Evolutionary conservation across 64 coral and sea anemone genomes (phyloP).

Genomic region (Platygyra sinensis): DNA sequence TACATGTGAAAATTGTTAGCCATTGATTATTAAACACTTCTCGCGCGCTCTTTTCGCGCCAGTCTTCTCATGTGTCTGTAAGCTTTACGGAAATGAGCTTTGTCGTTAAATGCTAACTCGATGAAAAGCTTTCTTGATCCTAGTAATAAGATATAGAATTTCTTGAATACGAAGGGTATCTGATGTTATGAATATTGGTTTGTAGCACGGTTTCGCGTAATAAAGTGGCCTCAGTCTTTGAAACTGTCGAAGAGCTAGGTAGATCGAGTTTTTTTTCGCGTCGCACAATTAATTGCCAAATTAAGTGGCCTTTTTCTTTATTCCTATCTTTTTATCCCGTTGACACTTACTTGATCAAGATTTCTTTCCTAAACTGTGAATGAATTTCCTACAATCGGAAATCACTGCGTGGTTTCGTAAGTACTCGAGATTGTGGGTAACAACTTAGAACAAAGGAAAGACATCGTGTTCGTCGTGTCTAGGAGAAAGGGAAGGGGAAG

Average conservation of each 20-base stretch:
- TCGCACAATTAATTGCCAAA: background rate
- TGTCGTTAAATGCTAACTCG: too few relatives aligned
- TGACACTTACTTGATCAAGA: background rate
- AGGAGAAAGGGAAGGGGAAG: background rate
- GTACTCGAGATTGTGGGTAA: slow-evolving; percentile 5
- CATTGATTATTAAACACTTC: background rate
- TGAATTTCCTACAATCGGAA: background rate
- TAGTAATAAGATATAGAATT: too few relatives aligned
- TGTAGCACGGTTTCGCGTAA: background rate
- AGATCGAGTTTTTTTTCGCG: background rate
- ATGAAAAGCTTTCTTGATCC: too few relatives aligned
- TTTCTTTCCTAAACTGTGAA: background rate
- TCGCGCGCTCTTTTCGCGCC: too few relatives aligned
- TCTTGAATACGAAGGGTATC: background rate
- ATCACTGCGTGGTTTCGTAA: background rate
- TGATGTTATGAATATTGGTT: background rate
- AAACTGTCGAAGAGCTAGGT: background rate
- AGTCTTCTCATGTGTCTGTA: too few relatives aligned
- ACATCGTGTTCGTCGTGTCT: background rate
- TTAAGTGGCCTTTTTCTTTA: background rate
- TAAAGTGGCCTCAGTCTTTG: background rate
- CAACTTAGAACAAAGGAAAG: background rate
- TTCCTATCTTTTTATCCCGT: background rate
- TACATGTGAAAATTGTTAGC: background rate
- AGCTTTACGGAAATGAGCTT: too few relatives aligned